phyloP scores from a whole-genome alignment of 1,140 invertebrate genomes.

The Sarcophaga peregrina region DNA sequence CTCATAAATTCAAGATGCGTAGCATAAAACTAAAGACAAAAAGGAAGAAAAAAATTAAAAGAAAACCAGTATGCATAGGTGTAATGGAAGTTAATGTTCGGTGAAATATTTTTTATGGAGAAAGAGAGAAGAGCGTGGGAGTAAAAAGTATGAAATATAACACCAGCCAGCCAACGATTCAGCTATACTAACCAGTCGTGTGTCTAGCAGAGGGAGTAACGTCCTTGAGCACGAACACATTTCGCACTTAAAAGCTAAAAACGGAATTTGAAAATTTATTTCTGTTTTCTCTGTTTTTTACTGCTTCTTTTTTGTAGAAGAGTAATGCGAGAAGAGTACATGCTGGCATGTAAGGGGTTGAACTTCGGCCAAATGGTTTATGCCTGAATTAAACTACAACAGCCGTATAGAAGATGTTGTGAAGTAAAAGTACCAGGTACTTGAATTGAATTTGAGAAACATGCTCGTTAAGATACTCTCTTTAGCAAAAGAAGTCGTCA shows the following conservation, averaged over 20 bases:
- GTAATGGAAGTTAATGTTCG: constrained; percentile 4
- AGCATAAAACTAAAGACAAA: not conserved
- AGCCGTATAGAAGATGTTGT: not conserved
- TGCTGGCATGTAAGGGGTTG: not conserved
- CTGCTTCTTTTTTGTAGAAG: too few species aligned
- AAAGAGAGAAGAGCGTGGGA: not conserved
- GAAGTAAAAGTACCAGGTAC: too few species aligned
- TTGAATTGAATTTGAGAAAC: constrained; percentile 6
- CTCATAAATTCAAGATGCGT: constrained; percentile 26
- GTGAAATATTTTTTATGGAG: not conserved
- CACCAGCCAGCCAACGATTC: not conserved
- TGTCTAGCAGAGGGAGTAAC: not conserved
- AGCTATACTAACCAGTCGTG: not conserved
- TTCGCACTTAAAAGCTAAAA: constrained; percentile 2
- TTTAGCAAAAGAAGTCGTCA: not conserved
- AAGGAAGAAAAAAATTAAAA: not conserved
- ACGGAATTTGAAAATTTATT: not conserved
- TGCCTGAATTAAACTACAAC: constrained; percentile 29
- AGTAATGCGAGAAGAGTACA: too few species aligned
- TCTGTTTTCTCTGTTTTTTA: too few species aligned
- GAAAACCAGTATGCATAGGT: not conserved
- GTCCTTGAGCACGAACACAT: constrained; percentile 45
- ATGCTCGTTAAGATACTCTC: constrained; percentile 15
- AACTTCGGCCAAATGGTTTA: not conserved
- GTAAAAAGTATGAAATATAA: not conserved